Evolutionary conservation across 1,140 invertebrate species (phyloP).

Genomic region (Drosophila tristis): DNA sequence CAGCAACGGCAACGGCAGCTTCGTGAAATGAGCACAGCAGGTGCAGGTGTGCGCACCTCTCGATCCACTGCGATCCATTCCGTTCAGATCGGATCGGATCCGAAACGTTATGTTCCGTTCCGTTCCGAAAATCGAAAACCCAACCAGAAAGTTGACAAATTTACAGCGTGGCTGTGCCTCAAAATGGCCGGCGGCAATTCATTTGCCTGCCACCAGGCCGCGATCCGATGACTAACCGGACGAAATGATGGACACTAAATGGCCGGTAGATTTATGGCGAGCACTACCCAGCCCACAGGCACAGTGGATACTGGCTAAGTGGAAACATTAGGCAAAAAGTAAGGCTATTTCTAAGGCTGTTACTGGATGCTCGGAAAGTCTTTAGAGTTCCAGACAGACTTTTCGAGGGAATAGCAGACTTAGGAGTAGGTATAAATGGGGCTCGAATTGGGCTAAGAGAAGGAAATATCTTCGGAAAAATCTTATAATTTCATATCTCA

Average conservation of each 20-base stretch:
- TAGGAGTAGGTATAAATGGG: no score
- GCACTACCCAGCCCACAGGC: conserved; percentile 24
- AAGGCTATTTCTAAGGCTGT: no score
- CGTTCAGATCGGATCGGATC: conserved; percentile 26
- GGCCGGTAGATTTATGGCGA: conserved; percentile 75
- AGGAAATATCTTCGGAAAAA: no score
- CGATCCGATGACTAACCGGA: conserved; percentile 63
- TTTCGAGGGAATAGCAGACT: no score
- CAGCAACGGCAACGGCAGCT: conserved; percentile 42
- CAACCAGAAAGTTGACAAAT: conserved; percentile 76
- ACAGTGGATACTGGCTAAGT: background rate
- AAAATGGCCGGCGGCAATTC: conserved; percentile 77
- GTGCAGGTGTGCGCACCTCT: conserved; percentile 65
- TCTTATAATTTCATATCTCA: no score
- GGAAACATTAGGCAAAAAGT: no score
- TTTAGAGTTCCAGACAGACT: no score
- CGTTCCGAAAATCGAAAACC: conserved; percentile 4
- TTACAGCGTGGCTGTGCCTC: conserved; percentile 59
- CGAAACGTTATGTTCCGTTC: conserved; percentile 22
- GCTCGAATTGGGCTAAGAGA: no score
- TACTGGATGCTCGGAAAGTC: no score
- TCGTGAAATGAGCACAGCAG: conserved; percentile 80
- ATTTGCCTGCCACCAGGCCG: conserved; percentile 58
- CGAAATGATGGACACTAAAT: conserved; percentile 78
- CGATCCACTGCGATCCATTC: conserved; percentile 30